Evolutionary conservation across 2,797 vertebrate species (phyloP).

Genomic region (Schizopygopsis malacanthus): DNA sequence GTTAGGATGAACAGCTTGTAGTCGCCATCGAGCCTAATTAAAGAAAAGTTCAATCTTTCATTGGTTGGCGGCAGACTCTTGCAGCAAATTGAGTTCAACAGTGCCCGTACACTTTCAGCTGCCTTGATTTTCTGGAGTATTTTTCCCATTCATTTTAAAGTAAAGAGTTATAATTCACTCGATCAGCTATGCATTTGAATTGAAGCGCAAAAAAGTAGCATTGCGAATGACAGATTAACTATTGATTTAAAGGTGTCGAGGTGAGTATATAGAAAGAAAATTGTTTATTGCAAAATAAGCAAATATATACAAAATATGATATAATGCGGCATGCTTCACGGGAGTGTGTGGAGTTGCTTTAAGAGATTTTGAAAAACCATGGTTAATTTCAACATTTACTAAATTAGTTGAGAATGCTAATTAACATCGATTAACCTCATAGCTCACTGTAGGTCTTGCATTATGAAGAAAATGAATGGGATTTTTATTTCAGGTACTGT

Average conservation of each 20-base stretch:
- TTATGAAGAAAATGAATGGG: not conserved
- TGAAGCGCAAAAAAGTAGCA: not conserved
- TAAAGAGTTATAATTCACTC: not conserved
- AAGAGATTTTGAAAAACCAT: not conserved
- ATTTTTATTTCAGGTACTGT: not conserved
- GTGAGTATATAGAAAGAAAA: not conserved
- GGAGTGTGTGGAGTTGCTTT: not conserved
- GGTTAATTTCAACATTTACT: not conserved
- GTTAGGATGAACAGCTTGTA: slow-evolving; percentile 41
- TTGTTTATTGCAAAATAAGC: not conserved
- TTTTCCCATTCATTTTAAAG: not conserved
- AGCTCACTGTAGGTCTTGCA: not conserved
- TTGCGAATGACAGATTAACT: not conserved
- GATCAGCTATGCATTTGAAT: not conserved
- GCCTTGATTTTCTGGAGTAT: not conserved
- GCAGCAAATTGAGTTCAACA: not conserved
- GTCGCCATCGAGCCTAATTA: slow-evolving; percentile 59
- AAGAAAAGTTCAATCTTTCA: slow-evolving; percentile 12
- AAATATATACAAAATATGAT: not conserved
- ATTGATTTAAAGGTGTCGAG: not conserved
- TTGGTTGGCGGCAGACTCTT: not conserved
- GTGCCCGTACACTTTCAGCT: not conserved
- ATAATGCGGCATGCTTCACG: not conserved
- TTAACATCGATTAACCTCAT: not conserved
- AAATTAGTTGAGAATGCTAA: not conserved